These are phyloP conservation scores for Diuraphis noxia DNA, from an alignment of 1,140 invertebrate species.

Conservation along the genomic window DNA sequence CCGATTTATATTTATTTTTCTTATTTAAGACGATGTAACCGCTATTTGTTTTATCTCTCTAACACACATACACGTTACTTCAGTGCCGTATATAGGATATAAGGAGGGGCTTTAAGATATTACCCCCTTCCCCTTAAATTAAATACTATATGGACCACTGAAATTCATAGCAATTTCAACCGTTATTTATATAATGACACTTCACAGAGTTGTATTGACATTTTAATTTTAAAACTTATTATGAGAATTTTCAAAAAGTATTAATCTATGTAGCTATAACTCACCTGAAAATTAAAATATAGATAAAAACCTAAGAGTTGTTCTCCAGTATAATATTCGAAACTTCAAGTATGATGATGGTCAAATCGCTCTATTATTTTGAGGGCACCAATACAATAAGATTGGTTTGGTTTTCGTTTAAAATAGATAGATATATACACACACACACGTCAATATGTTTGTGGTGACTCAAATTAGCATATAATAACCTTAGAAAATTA, in stretches of 20 bases:
- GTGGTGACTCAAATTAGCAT: neutral
- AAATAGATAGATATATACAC: no score
- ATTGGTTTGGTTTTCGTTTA: no score
- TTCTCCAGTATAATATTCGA: neutral
- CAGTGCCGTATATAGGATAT: no score
- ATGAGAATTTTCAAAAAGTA: neutral
- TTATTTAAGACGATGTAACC: neutral
- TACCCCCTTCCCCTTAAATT: no score
- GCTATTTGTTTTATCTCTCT: neutral
- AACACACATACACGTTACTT: neutral
- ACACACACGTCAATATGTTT: neutral
- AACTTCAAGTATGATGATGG: neutral
- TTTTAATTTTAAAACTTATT: neutral
- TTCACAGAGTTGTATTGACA: neutral
- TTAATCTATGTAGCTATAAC: neutral
- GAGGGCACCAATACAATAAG: neutral
- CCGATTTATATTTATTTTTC: neutral
- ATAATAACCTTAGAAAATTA: neutral
- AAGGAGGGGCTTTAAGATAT: no score
- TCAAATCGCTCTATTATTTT: neutral
- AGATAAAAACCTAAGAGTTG: neutral
- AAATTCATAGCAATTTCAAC: neutral
- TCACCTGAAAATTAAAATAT: neutral
- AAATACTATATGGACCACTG: no score
- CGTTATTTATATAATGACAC: neutral